Evolutionary conservation across 2,888 invertebrate species (phyloP), one percentile per base, ranked within the genome.

Genomic region (Petrophora chlorosata): DNA sequence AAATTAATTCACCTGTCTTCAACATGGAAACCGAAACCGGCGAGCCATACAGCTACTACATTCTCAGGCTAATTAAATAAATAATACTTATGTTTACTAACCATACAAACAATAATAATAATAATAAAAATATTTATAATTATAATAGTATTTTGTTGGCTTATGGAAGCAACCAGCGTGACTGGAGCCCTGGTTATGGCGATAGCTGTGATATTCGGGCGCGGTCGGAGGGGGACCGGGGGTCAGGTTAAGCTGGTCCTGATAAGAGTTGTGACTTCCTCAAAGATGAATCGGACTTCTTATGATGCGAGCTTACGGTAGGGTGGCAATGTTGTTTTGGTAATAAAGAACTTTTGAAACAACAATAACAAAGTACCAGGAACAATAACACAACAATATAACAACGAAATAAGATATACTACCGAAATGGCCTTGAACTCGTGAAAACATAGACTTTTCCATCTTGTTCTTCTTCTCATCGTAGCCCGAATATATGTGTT

Each of bases 51-150:
- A 30, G 23, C 16, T 13, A 22, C 44, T 38, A 22, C 38, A 60
- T 65, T 71, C 65, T 63, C 71, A 70, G 65, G 65, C 53, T 63
- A 66, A 70, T 71, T 47, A 60, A 39, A 53, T 59, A 60, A 52
- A 63, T 59, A 56, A 43, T 47, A 41, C 17, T 3, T 53, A 53
- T 16, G 13, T 17, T 48, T 60, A 66, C 42, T 36, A 43, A 60
- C 51, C 59, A 59, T 59, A 54, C 51, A 63, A 61, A 56, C 57
- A 50, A 52, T 42, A 47, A 56, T n/a, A n/a, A n/a, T n/a, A n/a
- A n/a, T n/a, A n/a, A n/a, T n/a, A 58, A 59, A 52, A 61, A 63
- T 61, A 61, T 61, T 56, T 53, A 56, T 64, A 58, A 66, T 61
- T n/a, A n/a, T n/a, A n/a, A n/a, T n/a, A n/a, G n/a, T n/a, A n/a